Conservation (phyloP, 2,888 invertebrate species). For the Taenaris catops region DNA sequence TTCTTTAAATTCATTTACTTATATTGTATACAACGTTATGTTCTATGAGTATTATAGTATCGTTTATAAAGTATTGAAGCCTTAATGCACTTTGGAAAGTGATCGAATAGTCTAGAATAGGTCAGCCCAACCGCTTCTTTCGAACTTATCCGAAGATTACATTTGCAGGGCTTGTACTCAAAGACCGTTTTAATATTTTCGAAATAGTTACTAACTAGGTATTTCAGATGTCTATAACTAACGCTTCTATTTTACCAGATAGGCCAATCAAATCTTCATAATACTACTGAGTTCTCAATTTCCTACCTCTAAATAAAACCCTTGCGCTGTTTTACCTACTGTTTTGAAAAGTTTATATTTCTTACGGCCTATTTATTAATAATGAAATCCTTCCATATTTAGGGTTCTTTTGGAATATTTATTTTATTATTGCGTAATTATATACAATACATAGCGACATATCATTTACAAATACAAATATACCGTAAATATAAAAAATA, state of each 20-base stretch:
- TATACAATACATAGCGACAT: slow-evolving; percentile 45
- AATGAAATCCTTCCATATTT: slow-evolving; percentile 28
- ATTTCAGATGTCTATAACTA: not conserved
- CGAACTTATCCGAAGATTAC: no score
- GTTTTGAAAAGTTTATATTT: slow-evolving; percentile 17
- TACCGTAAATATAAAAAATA: slow-evolving; percentile 15
- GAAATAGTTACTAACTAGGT: not conserved
- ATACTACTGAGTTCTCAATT: slow-evolving; percentile 1
- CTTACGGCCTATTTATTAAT: slow-evolving; percentile 23
- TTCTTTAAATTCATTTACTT: slow-evolving; percentile 50
- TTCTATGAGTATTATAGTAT: no score
- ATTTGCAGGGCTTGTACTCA: no score
- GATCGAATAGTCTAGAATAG: no score
- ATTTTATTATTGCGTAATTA: slow-evolving; percentile 25
- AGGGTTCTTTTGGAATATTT: slow-evolving; percentile 26
- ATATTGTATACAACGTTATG: no score
- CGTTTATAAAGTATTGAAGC: no score
- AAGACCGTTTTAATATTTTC: no score
- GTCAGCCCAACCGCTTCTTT: no score
- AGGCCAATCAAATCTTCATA: not conserved
- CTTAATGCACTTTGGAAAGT: no score
- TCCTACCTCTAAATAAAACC: slow-evolving; percentile 7
- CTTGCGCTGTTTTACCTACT: slow-evolving; percentile 16
- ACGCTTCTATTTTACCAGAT: slow-evolving; percentile 1
- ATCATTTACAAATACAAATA: slow-evolving; percentile 55